Conservation (phyloP, 2,888 invertebrate genomes). For the Stenchaetothrips biformis region DNA sequence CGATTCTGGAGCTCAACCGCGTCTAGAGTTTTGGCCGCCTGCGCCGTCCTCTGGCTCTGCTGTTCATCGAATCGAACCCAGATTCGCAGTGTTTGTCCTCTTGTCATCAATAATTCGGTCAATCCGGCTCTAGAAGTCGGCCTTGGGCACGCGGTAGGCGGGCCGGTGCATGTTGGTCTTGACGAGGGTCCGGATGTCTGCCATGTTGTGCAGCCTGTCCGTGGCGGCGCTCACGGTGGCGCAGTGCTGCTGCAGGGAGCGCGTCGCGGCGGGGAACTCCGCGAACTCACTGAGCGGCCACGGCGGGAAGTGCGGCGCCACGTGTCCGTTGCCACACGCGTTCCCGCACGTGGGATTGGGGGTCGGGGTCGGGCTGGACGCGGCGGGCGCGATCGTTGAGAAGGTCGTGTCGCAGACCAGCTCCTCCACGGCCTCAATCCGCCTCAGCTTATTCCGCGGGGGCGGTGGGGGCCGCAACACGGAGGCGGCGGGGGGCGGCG, state of each 20-base stretch:
- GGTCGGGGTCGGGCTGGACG: no score
- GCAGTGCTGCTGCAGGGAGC: not conserved
- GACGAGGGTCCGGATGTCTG: not conserved
- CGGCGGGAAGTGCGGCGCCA: not conserved
- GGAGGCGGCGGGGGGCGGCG: not conserved
- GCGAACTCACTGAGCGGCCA: not conserved
- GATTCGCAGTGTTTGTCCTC: not conserved
- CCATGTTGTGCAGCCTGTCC: not conserved
- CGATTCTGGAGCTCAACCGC: no score
- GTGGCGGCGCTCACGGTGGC: not conserved
- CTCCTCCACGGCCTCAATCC: constrained; percentile 2
- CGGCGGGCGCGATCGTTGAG: not conserved
- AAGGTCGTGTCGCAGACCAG: constrained; percentile 10
- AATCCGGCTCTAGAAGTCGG: not conserved
- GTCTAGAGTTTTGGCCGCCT: no score
- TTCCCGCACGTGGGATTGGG: no score
- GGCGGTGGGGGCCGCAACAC: not conserved
- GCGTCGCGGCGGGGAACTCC: not conserved
- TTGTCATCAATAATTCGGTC: not conserved
- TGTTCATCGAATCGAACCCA: not conserved
- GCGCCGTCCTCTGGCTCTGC: no score
- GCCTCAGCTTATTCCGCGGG: not conserved
- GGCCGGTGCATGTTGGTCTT: constrained; percentile 5
- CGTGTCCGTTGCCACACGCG: not conserved
- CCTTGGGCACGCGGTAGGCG: not conserved